Evolutionary conservation across 53 echinoderm and acorn worm species (phyloP), one percentile per base, ranked within the genome.

Genomic region (Echinometra lucunter): DNA sequence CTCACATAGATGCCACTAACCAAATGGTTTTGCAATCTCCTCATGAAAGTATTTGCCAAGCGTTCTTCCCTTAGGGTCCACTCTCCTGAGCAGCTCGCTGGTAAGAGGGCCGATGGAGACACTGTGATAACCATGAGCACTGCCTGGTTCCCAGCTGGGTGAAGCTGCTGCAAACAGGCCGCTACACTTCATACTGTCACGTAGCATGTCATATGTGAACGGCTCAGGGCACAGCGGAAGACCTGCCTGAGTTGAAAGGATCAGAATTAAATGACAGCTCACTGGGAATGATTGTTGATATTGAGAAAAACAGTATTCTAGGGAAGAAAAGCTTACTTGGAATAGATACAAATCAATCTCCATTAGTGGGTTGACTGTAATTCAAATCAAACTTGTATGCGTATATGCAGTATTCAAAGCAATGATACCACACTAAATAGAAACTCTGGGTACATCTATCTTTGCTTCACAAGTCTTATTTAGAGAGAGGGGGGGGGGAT

Each of bases 21-120:
- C 97, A 90, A 96, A 97, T 30, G 97, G 97, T 57, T 95, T 91
- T n/a, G 97, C 97, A 28, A 98, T 85, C 69, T 97, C 98, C 57
- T 98, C 97, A 45, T 93, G 89, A 90, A 98, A 96, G 92, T 95
- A 98, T 72, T 95, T 91, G 12, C 98, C 98, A 28, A 98, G 44
- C 0, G 98, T 98, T 83, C 98, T 87, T 19, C 95, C 93, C 72
- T 97, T 85, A 0, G 95, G 97, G 82, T 98, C 98, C 17, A 96
- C 98, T 34, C 97, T 93, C 37, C 95, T 56, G 19, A 98, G 88
- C 27, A 98, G 92, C 32, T 96, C 96, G 55, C 93, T 95, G 28
- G 82, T 80, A 7, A 96, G 89, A 9, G 95, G 93, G 0, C 97
- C 97, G 12, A 91, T 74, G 6, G 96, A 88, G 30, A 98, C 27